Percentiles rank a stretch among this genome's conserved stretches.
phyloP scores from a whole-genome alignment of 1,140 invertebrate species.

The Meloidogyne chitwoodi region DNA sequence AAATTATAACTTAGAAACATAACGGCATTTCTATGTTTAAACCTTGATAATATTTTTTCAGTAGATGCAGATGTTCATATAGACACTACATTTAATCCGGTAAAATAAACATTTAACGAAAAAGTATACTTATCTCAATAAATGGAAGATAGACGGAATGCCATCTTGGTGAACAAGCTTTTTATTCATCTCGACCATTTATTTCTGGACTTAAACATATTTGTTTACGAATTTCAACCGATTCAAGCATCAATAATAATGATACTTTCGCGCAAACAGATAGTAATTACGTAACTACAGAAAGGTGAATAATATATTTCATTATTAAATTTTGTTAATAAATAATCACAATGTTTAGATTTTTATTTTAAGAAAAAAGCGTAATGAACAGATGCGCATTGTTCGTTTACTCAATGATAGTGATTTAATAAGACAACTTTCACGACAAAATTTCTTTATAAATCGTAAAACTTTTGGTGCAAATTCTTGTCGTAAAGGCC shows the following conservation, averaged over 20 bases:
- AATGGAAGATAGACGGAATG: slow-evolving; percentile 22
- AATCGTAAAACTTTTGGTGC: slow-evolving; percentile 39
- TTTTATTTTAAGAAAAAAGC: not conserved
- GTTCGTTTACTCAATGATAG: slow-evolving; percentile 23
- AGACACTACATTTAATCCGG: slow-evolving; percentile 28
- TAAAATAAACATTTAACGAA: not conserved
- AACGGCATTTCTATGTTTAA: no score
- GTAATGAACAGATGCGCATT: not conserved
- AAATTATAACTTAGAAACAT: no score
- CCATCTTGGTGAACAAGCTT: slow-evolving; percentile 32
- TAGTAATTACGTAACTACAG: not conserved
- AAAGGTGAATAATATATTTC: not conserved
- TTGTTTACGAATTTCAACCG: not conserved
- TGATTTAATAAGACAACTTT: slow-evolving; percentile 31
- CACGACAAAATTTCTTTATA: slow-evolving; percentile 31
- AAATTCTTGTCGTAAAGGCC: slow-evolving; percentile 39
- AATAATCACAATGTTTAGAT: not conserved
- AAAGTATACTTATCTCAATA: not conserved
- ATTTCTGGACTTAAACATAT: not conserved
- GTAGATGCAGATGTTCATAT: slow-evolving; percentile 31
- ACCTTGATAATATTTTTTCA: no score
- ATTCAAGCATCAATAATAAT: not conserved
- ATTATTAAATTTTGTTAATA: not conserved
- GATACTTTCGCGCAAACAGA: not conserved
- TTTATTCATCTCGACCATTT: not conserved